Conservation (phyloP, 2,797 vertebrate genomes). For the Thamnophis elegans region DNA sequence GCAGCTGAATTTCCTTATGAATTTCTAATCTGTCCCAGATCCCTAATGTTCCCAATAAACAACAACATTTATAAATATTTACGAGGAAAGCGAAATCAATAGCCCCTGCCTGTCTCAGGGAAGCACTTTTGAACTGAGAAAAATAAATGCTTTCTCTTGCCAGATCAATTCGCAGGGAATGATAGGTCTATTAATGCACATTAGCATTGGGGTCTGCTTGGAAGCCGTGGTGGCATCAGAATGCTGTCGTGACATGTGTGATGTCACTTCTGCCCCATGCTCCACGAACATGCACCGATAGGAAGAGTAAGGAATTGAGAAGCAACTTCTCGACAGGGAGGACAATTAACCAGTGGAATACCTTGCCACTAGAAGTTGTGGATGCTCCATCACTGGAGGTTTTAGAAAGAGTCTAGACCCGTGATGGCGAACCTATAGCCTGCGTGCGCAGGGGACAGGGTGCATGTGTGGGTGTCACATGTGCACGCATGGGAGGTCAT, state of each 20-base stretch:
- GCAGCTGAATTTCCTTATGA: background rate
- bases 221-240: background rate
- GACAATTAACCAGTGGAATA: no score
- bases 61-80: background rate
- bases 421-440: no score
- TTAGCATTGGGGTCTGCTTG: background rate
- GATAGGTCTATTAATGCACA: background rate
- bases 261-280: background rate
- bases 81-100: background rate
- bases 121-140: background rate
- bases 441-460: no score
- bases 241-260: background rate
- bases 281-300: background rate
- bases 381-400: no score
- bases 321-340: no score
- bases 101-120: background rate
- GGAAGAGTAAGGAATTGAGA: background rate
- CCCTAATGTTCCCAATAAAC: background rate
- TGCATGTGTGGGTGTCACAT: no score
- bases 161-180: background rate
- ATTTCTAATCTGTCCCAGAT: background rate
- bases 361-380: no score
- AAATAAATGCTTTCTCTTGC: background rate
- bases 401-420: no score
- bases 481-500: no score